These are phyloP conservation scores for Perodicticus potto DNA, from an alignment of 2,797 vertebrate species.

Conservation along the genomic window DNA sequence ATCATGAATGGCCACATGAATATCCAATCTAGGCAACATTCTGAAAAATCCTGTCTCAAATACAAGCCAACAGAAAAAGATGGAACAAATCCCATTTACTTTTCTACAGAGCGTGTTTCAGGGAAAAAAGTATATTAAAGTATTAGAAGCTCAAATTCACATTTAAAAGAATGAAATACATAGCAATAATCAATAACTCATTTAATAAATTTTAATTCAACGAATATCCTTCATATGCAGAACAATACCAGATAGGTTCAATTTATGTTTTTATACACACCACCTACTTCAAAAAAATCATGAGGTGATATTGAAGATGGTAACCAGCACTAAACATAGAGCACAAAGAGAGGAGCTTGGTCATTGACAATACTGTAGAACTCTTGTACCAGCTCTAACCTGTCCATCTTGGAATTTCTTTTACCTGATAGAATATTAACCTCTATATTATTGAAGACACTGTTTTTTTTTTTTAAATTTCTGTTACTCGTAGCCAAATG, in stretches of 20 bases:
- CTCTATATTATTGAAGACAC: background rate
- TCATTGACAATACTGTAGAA: background rate
- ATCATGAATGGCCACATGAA: background rate
- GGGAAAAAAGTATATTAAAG: background rate
- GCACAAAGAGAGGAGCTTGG: background rate
- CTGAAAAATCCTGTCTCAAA: background rate
- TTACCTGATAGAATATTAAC: background rate
- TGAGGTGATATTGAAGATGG: background rate
- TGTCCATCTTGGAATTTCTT: background rate
- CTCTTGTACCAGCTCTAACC: background rate
- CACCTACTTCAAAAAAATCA: constrained; percentile 37
- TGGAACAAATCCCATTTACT: background rate
- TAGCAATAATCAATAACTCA: background rate
- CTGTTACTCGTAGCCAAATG: background rate
- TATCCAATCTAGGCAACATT: background rate
- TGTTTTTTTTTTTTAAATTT: background rate
- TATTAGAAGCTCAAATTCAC: constrained; percentile 41
- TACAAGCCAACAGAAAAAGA: background rate
- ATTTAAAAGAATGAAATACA: constrained; percentile 46
- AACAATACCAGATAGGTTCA: background rate
- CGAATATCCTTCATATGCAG: constrained; percentile 40
- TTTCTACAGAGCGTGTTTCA: background rate
- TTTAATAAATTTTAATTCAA: constrained; percentile 52
- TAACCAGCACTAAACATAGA: background rate
- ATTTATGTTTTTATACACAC: background rate